phyloP scores from a whole-genome alignment of 2,888 invertebrate genomes.

The Sylvicola fuscatus region DNA sequence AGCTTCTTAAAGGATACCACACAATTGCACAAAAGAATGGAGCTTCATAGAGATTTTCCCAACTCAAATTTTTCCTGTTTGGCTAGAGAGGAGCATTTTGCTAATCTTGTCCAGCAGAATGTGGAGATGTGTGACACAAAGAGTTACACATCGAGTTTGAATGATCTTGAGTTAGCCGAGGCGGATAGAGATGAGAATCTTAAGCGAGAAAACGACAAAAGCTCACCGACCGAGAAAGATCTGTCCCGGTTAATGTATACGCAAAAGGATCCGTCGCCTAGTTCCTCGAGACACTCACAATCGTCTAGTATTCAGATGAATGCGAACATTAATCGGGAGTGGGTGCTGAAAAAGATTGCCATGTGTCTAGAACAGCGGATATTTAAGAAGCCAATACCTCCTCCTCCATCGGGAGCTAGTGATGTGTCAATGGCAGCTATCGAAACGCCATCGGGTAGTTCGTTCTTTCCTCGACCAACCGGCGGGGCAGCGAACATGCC shows the following conservation, averaged over 20 bases:
- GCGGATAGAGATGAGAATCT: constrained; percentile 2
- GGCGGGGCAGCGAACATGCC: constrained; percentile 9
- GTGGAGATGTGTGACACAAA: constrained; percentile 10
- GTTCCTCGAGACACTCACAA: neutral
- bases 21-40: constrained; percentile 22
- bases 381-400: constrained; percentile 34
- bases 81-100: constrained; percentile 26
- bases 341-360: constrained; percentile 86
- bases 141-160: neutral
- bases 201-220: constrained; percentile 3
- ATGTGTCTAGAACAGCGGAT: constrained; percentile 80
- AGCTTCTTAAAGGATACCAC: constrained; percentile 26
- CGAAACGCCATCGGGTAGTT: constrained; percentile 5
- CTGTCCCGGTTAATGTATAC: constrained; percentile 7
- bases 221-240: constrained; percentile 4
- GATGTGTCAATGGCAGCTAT: constrained; percentile 8
- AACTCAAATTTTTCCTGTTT: constrained; percentile 25
- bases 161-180: neutral
- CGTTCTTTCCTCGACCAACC: constrained; percentile 1
- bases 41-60: constrained; percentile 22
- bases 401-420: constrained; percentile 5
- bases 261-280: neutral
- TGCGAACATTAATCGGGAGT: constrained; percentile 42
- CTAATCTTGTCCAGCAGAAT: constrained; percentile 26
- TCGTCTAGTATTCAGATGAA: constrained; percentile 12